Conservation (phyloP, 2,113 vertebrate genomes). For the Phyllostomus discolor region DNA sequence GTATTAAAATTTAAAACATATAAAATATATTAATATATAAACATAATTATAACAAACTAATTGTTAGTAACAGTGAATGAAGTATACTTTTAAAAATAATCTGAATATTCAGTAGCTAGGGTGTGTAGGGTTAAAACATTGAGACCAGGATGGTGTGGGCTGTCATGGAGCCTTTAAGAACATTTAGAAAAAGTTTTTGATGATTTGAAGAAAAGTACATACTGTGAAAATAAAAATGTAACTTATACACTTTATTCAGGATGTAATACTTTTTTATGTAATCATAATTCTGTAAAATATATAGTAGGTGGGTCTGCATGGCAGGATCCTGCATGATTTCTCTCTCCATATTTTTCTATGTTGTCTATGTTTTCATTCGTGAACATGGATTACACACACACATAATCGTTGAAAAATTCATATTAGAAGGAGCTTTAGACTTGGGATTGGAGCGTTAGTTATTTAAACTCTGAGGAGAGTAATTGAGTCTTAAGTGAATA, state of each 20-base stretch:
- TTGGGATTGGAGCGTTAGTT: neutral
- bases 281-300: conserved; percentile 5
- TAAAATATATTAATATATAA: neutral
- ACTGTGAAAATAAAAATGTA: neutral
- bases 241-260: neutral
- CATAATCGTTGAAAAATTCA: neutral
- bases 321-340: neutral
- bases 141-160: neutral
- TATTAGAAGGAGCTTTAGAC: neutral
- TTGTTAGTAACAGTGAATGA: neutral
- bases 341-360: neutral
- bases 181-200: neutral
- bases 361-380: neutral
- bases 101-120: neutral
- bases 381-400: neutral
- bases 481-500: neutral
- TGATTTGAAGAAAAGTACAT: neutral
- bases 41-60: neutral
- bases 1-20: neutral
- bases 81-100: neutral
- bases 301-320: neutral
- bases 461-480: neutral
- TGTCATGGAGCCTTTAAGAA: neutral
- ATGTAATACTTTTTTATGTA: neutral
- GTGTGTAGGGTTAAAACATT: neutral